A percentile compares a stretch with the other conserved stretches of the same genome.
Conservation (phyloP, 2,888 invertebrate species). For the Callyntrura sp. region DNA sequence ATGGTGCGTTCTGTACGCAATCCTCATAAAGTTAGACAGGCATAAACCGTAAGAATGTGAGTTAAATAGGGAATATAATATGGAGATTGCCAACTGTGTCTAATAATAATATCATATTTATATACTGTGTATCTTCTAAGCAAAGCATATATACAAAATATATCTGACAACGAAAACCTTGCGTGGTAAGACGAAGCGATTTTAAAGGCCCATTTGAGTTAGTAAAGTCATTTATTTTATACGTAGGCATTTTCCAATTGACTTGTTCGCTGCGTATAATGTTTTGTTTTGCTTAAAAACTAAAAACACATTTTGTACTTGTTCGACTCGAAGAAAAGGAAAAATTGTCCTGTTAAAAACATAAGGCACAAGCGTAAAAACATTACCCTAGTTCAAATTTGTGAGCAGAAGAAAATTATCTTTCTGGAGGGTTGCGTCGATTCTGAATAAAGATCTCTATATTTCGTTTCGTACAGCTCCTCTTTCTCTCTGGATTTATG, state of each 20-base stretch:
- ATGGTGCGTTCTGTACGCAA: too few species aligned
- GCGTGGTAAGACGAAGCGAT: too few species aligned
- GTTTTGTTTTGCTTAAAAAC: conserved; percentile 65
- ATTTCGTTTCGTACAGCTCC: conserved; percentile 34
- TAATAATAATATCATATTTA: too few species aligned
- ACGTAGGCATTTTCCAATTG: neutral
- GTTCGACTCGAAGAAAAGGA: neutral
- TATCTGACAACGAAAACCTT: too few species aligned
- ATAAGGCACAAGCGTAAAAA: conserved; percentile 64
- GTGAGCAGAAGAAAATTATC: neutral
- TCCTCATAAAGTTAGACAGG: too few species aligned
- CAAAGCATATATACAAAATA: too few species aligned
- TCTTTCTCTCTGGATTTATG: conserved; percentile 26
- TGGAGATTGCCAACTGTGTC: too few species aligned
- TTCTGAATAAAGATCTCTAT: conserved; percentile 55
- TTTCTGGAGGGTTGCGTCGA: neutral
- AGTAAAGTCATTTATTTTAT: conserved; percentile 33
- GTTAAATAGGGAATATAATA: too few species aligned
- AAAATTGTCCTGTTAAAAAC: conserved; percentile 61
- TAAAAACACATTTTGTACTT: conserved; percentile 66
- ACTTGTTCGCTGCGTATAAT: conserved; percentile 31
- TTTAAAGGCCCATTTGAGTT: neutral
- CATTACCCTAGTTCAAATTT: conserved; percentile 61
- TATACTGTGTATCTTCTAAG: too few species aligned
- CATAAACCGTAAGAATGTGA: too few species aligned